Percentiles rank a stretch among this genome's conserved stretches.
These are phyloP conservation scores for Malurus cyaneus DNA, from an alignment of 2,113 vertebrate species.

Conservation along the genomic window DNA sequence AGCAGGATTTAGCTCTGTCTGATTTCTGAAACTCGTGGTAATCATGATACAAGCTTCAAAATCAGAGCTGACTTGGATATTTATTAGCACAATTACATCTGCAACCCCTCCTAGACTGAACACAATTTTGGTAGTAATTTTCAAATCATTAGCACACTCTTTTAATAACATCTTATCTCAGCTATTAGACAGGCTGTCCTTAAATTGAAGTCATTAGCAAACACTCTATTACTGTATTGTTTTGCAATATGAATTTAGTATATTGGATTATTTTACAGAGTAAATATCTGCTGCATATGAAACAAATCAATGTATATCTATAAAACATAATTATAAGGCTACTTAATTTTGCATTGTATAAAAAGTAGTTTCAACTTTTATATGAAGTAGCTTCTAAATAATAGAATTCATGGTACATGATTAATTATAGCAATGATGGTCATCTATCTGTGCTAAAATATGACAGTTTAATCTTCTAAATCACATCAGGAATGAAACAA, in stretches of 20 bases:
- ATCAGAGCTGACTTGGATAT: constrained; percentile 10
- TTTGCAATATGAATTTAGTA: constrained; percentile 22
- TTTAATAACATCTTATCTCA: constrained; percentile 43
- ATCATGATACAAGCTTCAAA: constrained; percentile 12
- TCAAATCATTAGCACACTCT: constrained; percentile 35
- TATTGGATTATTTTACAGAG: constrained; percentile 33
- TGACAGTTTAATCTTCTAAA: constrained; percentile 67
- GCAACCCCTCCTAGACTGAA: not conserved
- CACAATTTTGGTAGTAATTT: constrained; percentile 52
- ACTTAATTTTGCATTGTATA: constrained; percentile 19
- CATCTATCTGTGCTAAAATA: constrained; percentile 50
- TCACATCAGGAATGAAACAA: constrained; percentile 46
- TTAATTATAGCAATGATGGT: constrained; percentile 48
- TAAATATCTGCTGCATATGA: constrained; percentile 30
- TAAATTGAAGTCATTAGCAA: constrained; percentile 56
- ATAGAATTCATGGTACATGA: constrained; percentile 45
- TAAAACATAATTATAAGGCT: constrained; percentile 29
- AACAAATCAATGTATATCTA: constrained; percentile 29
- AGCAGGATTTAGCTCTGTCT: not conserved
- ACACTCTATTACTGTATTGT: constrained; percentile 23
- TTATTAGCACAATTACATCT: constrained; percentile 44
- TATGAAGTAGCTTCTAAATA: constrained; percentile 45
- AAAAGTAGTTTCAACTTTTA: constrained; percentile 32
- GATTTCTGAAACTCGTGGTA: not conserved
- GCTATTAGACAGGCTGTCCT: constrained; percentile 29